Evolutionary conservation across 2,113 vertebrate species (phyloP).

Genomic region (Austrofundulus limnaeus): DNA sequence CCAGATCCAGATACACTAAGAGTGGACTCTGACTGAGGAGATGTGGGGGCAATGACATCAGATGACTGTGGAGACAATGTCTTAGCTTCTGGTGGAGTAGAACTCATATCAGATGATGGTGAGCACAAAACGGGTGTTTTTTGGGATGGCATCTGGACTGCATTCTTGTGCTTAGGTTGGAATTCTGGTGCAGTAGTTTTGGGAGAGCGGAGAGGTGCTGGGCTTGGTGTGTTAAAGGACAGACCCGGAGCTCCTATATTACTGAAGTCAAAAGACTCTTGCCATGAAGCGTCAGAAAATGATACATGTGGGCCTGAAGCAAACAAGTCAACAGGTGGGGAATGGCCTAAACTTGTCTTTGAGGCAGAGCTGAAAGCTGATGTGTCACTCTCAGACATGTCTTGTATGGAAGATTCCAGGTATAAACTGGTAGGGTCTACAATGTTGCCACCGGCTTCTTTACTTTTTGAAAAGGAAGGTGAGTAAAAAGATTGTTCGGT

Average conservation of each 20-base stretch:
- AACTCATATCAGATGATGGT: constrained; percentile 67
- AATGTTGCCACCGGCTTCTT: constrained; percentile 21
- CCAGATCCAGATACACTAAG: constrained; percentile 53
- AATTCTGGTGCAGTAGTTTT: constrained; percentile 69
- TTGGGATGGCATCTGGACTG: constrained; percentile 51
- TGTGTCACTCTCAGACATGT: constrained; percentile 43
- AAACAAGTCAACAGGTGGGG: constrained; percentile 41
- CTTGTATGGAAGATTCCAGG: constrained; percentile 33
- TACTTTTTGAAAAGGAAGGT: constrained; percentile 26
- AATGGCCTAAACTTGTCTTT: constrained; percentile 41
- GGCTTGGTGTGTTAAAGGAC: constrained; percentile 58
- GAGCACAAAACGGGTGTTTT: constrained; percentile 62
- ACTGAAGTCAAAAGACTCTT: constrained; percentile 54
- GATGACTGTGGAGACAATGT: constrained; percentile 42
- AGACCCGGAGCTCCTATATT: constrained; percentile 37
- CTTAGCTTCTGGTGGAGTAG: constrained; percentile 56
- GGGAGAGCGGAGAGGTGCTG: constrained; percentile 70
- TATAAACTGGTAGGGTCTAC: constrained; percentile 51
- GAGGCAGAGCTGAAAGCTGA: constrained; percentile 61
- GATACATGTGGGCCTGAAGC: constrained; percentile 72
- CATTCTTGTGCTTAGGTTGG: constrained; percentile 55
- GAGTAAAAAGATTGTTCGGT: constrained; percentile 35
- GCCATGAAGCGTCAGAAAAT: constrained; percentile 72
- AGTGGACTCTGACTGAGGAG: constrained; percentile 13
- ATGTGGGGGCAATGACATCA: constrained; percentile 41